Percentiles rank a stretch among this genome's conserved stretches.
phyloP scores from a whole-genome alignment of 2,888 invertebrate species.

The Drosophila pullipes region DNA sequence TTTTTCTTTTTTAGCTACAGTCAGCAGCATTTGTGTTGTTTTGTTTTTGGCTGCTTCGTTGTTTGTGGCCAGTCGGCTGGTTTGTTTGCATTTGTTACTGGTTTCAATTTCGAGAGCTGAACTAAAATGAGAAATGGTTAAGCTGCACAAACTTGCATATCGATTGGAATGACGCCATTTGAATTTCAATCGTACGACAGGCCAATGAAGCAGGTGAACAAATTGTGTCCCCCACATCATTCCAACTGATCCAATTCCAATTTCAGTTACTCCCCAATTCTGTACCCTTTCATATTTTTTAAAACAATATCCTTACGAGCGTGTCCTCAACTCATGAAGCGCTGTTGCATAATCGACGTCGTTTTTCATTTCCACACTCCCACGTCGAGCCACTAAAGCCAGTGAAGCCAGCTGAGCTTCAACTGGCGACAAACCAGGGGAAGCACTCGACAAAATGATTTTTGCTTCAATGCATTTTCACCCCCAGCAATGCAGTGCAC shows the following conservation, averaged over 20 bases:
- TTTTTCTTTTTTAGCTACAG: constrained; percentile 27
- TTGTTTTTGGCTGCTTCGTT: constrained; percentile 29
- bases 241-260: neutral
- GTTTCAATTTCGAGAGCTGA: constrained; percentile 26
- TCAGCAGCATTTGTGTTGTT: constrained; percentile 15
- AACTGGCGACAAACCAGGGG: constrained; percentile 18
- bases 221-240: constrained; percentile 4
- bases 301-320: constrained; percentile 43
- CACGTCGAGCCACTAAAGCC: constrained; percentile 5
- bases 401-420: neutral
- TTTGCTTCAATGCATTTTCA: constrained; percentile 47
- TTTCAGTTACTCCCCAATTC: neutral
- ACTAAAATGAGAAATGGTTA: constrained; percentile 48
- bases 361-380: constrained; percentile 66
- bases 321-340: constrained; percentile 18
- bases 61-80: constrained; percentile 7
- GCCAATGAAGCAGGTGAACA: constrained; percentile 48
- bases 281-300: neutral
- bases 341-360: constrained; percentile 68
- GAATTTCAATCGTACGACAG: constrained; percentile 56
- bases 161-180: constrained; percentile 62
- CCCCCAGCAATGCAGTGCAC: constrained; percentile 1
- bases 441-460: constrained; percentile 49
- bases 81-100: constrained; percentile 17
- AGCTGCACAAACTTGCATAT: constrained; percentile 51